Conservation (phyloP, 2,113 vertebrate genomes). For the Kryptolebias marmoratus region DNA sequence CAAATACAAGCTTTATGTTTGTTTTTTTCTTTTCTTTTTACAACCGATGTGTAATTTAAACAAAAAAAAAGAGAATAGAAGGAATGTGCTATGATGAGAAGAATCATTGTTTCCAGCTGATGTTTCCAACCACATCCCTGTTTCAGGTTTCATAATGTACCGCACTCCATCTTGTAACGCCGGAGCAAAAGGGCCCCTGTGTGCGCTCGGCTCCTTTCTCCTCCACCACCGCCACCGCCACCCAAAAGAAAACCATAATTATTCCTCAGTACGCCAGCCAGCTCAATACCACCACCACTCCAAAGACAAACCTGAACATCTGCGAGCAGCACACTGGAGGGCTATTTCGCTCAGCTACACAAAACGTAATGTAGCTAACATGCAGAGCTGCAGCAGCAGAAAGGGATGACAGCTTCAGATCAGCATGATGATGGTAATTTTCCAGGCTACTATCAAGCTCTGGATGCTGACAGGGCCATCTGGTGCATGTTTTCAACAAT, state of each 20-base stretch:
- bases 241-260: constrained; percentile 65
- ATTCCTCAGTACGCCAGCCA: constrained; percentile 41
- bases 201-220: constrained; percentile 19
- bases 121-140: constrained; percentile 59
- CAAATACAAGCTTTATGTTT: too few relatives aligned
- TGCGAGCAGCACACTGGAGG: constrained; percentile 41
- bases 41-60: constrained; percentile 17
- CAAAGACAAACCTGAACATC: constrained; percentile 58
- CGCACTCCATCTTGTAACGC: constrained; percentile 40
- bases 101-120: constrained; percentile 65
- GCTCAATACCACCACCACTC: constrained; percentile 35
- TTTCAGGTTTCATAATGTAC: constrained; percentile 65
- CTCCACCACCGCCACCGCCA: constrained; percentile 29
- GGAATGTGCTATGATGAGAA: constrained; percentile 36
- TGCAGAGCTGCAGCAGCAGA: constrained; percentile 33
- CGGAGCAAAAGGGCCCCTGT: constrained; percentile 27
- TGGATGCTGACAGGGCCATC: constrained; percentile 62
- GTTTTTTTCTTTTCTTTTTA: not conserved
- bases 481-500: constrained; percentile 50
- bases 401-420: constrained; percentile 26
- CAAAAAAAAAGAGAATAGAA: constrained; percentile 37
- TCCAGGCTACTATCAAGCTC: constrained; percentile 57
- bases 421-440: constrained; percentile 62
- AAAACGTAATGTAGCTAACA: constrained; percentile 25
- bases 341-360: constrained; percentile 37